Evolutionary conservation across 2,113 vertebrate species (phyloP).

Genomic region (Anthoscopus minutus): DNA sequence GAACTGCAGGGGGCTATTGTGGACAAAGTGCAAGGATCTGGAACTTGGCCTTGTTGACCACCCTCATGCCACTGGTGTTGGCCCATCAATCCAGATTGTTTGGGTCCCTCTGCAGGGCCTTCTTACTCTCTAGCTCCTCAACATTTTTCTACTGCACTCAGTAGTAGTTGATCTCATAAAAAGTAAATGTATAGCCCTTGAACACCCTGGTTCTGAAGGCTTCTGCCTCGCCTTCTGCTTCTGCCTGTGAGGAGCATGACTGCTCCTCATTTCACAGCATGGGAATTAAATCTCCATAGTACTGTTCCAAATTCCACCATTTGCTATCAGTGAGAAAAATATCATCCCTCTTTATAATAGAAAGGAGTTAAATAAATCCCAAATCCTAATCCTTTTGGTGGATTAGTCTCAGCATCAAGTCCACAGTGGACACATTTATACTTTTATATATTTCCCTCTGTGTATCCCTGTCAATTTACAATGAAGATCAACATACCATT

Average conservation of each 20-base stretch:
- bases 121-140: background rate
- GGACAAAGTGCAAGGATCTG: background rate
- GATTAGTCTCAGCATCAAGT: conserved; percentile 32
- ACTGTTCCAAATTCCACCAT: background rate
- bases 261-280: background rate
- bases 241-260: background rate
- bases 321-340: background rate
- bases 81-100: background rate
- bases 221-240: background rate
- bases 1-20: background rate
- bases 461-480: background rate
- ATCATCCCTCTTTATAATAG: background rate
- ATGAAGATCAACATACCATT: background rate
- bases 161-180: background rate
- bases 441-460: background rate
- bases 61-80: background rate
- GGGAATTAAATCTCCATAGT: background rate
- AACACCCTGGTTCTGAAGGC: background rate
- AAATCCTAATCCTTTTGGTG: conserved; percentile 39
- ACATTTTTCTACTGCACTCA: background rate
- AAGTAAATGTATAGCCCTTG: background rate
- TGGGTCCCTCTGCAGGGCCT: background rate
- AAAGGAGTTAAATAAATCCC: conserved; percentile 23
- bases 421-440: background rate
- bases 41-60: background rate